Percentiles rank a stretch among this genome's conserved stretches.
Evolutionary conservation across 2,888 invertebrate species (phyloP).

Genomic region (Microplitis manilae): DNA sequence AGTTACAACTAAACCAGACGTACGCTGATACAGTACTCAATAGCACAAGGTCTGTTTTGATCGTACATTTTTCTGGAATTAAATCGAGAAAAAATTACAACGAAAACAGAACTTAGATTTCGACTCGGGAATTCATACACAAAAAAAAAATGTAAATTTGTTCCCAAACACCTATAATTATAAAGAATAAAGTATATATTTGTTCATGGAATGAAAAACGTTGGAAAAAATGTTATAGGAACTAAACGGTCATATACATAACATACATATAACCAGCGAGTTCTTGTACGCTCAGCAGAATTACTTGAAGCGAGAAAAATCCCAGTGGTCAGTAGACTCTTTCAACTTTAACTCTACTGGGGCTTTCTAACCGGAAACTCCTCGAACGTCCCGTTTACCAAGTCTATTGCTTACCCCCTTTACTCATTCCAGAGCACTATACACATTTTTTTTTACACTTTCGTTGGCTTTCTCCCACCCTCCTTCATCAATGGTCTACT

Average conservation of each 20-base stretch:
- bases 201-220: neutral
- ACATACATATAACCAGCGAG: conserved; percentile 10
- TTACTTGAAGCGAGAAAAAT: conserved; percentile 39
- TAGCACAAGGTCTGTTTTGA: no score
- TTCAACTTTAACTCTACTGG: conserved; percentile 31
- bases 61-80: no score
- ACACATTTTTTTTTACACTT: conserved; percentile 14
- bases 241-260: neutral
- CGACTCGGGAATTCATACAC: neutral
- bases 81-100: no score
- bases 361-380: conserved; percentile 25
- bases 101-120: no score
- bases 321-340: conserved; percentile 40
- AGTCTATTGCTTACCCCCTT: conserved; percentile 23
- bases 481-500: conserved; percentile 33
- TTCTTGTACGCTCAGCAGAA: conserved; percentile 37
- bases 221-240: neutral
- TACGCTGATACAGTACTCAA: no score
- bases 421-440: neutral
- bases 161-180: neutral
- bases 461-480: conserved; percentile 19
- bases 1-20: no score
- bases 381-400: conserved; percentile 22
- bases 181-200: neutral
- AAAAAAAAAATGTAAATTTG: neutral